Conservation (phyloP, 2,113 vertebrate genomes). For the Apaloderma vittatum region DNA sequence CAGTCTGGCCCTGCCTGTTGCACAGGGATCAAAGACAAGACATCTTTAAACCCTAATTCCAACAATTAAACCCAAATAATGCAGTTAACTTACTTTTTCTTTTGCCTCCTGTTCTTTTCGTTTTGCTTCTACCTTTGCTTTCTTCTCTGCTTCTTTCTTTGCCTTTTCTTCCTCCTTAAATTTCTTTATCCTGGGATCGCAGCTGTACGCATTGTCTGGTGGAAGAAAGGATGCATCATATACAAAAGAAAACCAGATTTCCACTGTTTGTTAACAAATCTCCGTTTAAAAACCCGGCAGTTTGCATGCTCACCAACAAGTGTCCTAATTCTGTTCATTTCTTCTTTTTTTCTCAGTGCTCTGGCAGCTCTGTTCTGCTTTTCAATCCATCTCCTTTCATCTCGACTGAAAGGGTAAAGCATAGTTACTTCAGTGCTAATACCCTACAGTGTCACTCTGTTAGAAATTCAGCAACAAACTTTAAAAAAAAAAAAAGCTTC, state of each 20-base stretch:
- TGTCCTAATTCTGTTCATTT: constrained; percentile 97
- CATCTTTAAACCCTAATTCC: background rate
- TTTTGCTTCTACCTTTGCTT: constrained; percentile 95
- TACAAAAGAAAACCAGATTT: background rate
- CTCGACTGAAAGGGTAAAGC: constrained; percentile 84
- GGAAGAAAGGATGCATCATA: constrained; percentile 16
- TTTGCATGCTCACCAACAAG: constrained; percentile 82
- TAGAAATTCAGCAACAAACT: background rate
- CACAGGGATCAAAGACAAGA: background rate
- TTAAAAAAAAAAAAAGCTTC: background rate
- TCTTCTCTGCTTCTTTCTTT: constrained; percentile 98
- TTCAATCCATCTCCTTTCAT: constrained; percentile 97
- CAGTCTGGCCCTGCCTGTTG: background rate
- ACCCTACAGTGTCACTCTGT: background rate
- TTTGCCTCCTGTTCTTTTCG: constrained; percentile 94
- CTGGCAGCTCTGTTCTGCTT: constrained; percentile 97
- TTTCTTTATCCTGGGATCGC: constrained; percentile 97
- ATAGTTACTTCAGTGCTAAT: background rate
- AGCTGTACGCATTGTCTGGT: constrained; percentile 93
- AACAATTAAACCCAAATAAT: background rate
- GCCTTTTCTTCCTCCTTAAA: constrained; percentile 98
- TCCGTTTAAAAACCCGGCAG: background rate
- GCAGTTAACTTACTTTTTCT: constrained; percentile 86
- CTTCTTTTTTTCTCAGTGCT: constrained; percentile 96
- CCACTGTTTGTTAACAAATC: background rate